These are phyloP conservation scores for Hoplias malabaricus DNA, from an alignment of 2,113 vertebrate species.

Conservation along the genomic window DNA sequence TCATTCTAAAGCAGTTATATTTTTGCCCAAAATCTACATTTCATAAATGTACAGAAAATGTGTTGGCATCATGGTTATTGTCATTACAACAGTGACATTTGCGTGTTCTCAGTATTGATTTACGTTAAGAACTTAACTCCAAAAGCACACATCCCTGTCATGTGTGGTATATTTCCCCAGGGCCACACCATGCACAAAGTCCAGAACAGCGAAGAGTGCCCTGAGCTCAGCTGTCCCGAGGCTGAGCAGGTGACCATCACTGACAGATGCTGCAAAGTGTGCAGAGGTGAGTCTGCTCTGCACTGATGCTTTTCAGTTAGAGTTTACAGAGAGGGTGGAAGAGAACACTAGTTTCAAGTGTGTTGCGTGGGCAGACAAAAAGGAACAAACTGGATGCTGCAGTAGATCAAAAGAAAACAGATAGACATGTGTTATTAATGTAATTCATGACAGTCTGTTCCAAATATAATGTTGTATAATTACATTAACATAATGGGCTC, in stretches of 20 bases:
- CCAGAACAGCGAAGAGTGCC: slow-evolving; percentile 73
- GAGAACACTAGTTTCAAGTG: background rate
- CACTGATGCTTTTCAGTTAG: background rate
- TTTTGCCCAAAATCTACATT: no score
- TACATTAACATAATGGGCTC: background rate
- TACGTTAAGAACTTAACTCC: background rate
- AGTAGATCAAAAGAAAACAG: background rate
- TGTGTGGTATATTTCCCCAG: slow-evolving; percentile 62
- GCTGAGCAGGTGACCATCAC: slow-evolving; percentile 86
- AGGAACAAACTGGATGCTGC: background rate
- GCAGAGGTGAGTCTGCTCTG: slow-evolving; percentile 80
- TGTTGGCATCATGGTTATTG: no score
- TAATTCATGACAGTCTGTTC: background rate
- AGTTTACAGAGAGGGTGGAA: background rate
- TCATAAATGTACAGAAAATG: no score
- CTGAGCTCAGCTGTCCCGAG: slow-evolving; percentile 82
- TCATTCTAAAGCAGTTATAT: no score
- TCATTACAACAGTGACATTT: no score
- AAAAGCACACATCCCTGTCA: background rate
- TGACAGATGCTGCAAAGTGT: slow-evolving; percentile 93
- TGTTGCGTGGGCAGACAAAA: background rate
- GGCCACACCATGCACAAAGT: slow-evolving; percentile 86
- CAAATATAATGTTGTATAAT: slow-evolving; percentile 6
- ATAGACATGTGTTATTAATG: background rate
- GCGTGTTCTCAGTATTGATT: background rate